Evolutionary conservation across 2,797 vertebrate species (phyloP).

Genomic region (Craterocephalus amniculus): DNA sequence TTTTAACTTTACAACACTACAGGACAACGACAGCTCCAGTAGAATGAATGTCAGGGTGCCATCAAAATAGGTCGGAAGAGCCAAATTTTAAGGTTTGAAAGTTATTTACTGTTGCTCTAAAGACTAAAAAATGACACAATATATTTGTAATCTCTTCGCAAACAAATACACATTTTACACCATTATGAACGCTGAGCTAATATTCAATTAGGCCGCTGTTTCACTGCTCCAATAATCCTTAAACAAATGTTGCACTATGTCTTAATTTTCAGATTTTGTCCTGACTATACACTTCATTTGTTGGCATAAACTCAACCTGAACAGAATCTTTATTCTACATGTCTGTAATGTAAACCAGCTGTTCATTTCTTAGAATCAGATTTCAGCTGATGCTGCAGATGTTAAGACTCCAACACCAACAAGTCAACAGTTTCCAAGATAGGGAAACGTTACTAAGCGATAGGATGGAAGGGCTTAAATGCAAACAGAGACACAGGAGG

Average conservation of each 20-base stretch:
- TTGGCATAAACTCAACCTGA: slow-evolving; percentile 1
- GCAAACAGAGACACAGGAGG: slow-evolving; percentile 14
- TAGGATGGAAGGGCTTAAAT: not conserved
- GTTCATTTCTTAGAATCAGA: slow-evolving; percentile 17
- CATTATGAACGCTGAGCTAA: too few relatives aligned
- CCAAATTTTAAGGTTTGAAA: too few relatives aligned
- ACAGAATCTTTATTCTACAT: slow-evolving; percentile 10
- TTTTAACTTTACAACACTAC: too few relatives aligned
- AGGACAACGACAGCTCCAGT: too few relatives aligned
- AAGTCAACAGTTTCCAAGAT: not conserved
- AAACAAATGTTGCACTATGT: too few relatives aligned
- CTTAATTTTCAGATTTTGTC: not conserved
- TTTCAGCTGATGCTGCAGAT: slow-evolving; percentile 8
- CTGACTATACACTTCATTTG: not conserved
- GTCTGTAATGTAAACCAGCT: slow-evolving; percentile 23
- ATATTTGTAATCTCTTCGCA: too few relatives aligned
- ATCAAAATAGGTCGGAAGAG: too few relatives aligned
- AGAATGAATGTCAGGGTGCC: too few relatives aligned
- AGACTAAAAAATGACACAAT: not conserved
- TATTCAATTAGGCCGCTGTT: too few relatives aligned
- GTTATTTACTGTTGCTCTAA: not conserved
- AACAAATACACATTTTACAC: too few relatives aligned
- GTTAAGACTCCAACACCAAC: slow-evolving; percentile 18
- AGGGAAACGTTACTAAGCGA: not conserved
- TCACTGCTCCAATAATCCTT: too few relatives aligned